Conservation (phyloP, 2,888 invertebrate genomes). For the Hanleya hanleyi region DNA sequence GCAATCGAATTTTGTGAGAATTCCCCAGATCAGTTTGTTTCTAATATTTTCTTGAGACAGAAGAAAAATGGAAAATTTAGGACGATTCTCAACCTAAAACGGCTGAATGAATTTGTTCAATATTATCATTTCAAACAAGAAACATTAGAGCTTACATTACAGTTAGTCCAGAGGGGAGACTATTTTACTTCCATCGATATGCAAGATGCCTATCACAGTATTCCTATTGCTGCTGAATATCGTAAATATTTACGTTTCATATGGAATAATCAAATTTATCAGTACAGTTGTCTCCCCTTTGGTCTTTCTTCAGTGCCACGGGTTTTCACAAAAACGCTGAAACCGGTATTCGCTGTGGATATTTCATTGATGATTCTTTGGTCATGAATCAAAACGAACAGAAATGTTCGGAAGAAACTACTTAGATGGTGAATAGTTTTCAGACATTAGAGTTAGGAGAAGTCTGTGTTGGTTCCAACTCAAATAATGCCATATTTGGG, state of each 20-base stretch:
- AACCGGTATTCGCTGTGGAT: neutral
- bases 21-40: slow-evolving; percentile 23
- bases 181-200: slow-evolving; percentile 29
- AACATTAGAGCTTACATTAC: slow-evolving; percentile 22
- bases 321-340: neutral
- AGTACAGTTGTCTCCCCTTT: neutral
- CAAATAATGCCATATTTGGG: neutral
- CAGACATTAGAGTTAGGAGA: neutral
- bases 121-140: slow-evolving; percentile 38
- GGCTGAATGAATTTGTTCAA: slow-evolving; percentile 25
- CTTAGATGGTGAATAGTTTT: neutral
- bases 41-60: slow-evolving; percentile 28
- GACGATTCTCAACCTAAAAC: slow-evolving; percentile 32
- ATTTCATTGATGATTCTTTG: neutral
- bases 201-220: slow-evolving; percentile 29
- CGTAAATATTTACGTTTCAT: slow-evolving; percentile 26
- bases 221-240: slow-evolving; percentile 19
- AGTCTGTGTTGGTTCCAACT: neutral
- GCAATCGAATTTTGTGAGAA: neutral
- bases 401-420: neutral
- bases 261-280: slow-evolving; percentile 17
- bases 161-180: slow-evolving; percentile 7
- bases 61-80: slow-evolving; percentile 37
- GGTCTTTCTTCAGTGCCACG: neutral
- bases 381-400: neutral